phyloP scores from a whole-genome alignment of 2,113 vertebrate genomes.

The Coturnix japonica region DNA sequence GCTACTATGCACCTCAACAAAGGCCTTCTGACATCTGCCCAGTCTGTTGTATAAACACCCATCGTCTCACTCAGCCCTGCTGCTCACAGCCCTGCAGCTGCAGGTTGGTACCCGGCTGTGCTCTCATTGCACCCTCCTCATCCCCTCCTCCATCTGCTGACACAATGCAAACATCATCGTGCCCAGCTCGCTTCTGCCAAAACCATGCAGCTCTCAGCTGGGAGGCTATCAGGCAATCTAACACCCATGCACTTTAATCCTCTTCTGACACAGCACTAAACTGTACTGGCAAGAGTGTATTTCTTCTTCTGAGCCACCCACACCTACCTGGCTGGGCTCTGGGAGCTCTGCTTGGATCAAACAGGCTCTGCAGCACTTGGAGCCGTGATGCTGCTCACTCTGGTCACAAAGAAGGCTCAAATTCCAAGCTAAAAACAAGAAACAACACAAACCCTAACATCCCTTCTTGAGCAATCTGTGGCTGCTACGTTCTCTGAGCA shows the following conservation, averaged over 20 bases:
- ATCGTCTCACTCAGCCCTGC: neutral
- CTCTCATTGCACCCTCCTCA: neutral
- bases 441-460: neutral
- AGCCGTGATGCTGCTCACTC: neutral
- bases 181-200: neutral
- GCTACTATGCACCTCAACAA: neutral
- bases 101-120: neutral
- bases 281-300: neutral
- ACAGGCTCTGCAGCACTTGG: neutral
- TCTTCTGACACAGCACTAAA: neutral
- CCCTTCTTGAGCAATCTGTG: neutral
- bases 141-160: neutral
- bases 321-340: neutral
- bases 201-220: neutral
- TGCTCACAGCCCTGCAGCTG: neutral
- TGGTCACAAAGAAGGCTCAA: neutral
- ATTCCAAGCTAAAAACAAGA: neutral
- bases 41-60: neutral
- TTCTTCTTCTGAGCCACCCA: neutral
- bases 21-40: neutral
- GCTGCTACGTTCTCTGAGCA: neutral
- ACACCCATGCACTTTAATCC: neutral
- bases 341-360: neutral
- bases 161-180: fast-evolving
- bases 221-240: neutral